phyloP scores from a whole-genome alignment of 2,113 vertebrate genomes.

The Syrrhaptes paradoxus region DNA sequence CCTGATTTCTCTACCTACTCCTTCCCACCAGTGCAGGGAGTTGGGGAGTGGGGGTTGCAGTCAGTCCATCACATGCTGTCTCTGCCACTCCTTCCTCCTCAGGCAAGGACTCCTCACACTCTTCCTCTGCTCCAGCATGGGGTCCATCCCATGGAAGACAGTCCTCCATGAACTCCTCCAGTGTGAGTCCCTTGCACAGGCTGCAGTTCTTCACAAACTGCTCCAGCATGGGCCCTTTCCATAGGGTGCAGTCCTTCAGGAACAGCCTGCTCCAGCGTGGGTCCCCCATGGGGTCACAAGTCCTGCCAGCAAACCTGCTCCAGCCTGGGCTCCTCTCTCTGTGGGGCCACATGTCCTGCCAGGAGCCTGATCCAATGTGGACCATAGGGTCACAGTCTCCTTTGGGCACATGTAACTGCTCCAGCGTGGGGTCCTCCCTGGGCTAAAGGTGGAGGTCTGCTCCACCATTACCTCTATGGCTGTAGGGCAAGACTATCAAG shows the following conservation, averaged over 20 bases:
- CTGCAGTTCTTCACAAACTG: not conserved
- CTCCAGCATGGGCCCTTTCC: not conserved
- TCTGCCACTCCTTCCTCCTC: no score
- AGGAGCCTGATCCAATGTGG: not conserved
- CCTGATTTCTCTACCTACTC: no score
- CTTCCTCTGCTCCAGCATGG: no score
- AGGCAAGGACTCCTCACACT: no score
- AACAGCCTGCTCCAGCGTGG: not conserved
- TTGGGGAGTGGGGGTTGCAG: no score
- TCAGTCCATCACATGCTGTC: no score
- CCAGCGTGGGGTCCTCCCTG: not conserved
- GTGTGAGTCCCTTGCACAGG: not conserved
- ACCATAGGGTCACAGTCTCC: not conserved
- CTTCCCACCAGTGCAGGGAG: no score
- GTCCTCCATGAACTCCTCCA: not conserved
- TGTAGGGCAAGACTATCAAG: no score
- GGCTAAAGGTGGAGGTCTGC: not conserved
- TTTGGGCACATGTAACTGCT: not conserved
- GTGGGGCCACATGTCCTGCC: not conserved
- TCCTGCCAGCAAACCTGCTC: no score
- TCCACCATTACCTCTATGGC: not conserved
- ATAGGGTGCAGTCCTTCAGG: not conserved
- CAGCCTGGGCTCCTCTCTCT: not conserved
- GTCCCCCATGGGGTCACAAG: not conserved
- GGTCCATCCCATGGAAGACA: no score